Evolutionary conservation across 1,140 invertebrate species (phyloP).

Genomic region (Philotrypesis tridentata): DNA sequence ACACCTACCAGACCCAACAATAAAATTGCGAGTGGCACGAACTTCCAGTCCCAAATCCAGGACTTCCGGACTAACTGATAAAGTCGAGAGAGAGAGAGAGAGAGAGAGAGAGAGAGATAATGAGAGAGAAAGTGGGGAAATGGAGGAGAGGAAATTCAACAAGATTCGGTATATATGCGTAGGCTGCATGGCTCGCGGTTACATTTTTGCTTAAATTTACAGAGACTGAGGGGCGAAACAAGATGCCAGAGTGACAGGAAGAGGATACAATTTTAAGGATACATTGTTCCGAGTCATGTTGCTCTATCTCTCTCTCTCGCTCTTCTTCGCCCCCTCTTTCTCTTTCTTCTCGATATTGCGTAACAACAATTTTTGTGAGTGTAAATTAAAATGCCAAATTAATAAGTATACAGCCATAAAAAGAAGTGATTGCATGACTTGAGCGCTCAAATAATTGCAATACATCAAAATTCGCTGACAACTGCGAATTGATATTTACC

Average conservation of each 20-base stretch:
- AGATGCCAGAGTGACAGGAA: not conserved
- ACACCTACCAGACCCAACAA: too few species aligned
- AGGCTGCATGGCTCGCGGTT: not conserved
- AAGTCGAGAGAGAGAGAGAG: not conserved
- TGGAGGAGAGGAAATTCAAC: too few species aligned
- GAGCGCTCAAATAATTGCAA: too few species aligned
- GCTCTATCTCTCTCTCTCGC: not conserved
- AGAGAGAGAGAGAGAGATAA: too few species aligned
- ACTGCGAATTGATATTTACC: too few species aligned
- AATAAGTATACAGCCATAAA: not conserved
- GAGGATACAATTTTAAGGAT: slow-evolving; percentile 37
- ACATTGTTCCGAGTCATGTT: slow-evolving; percentile 45
- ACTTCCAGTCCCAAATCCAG: too few species aligned
- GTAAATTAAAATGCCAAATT: slow-evolving; percentile 43
- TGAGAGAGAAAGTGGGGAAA: too few species aligned
- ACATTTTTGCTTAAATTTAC: slow-evolving; percentile 16
- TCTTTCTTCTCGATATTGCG: slow-evolving; percentile 9
- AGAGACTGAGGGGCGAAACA: not conserved
- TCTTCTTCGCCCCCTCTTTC: not conserved
- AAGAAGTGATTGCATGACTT: not conserved
- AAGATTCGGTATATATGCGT: slow-evolving; percentile 3
- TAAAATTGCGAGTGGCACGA: too few species aligned
- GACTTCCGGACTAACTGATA: too few species aligned
- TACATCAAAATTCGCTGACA: too few species aligned
- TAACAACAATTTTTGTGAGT: slow-evolving; percentile 30